Conservation (phyloP, 1,140 invertebrate species). For the Panulirus ornatus region DNA sequence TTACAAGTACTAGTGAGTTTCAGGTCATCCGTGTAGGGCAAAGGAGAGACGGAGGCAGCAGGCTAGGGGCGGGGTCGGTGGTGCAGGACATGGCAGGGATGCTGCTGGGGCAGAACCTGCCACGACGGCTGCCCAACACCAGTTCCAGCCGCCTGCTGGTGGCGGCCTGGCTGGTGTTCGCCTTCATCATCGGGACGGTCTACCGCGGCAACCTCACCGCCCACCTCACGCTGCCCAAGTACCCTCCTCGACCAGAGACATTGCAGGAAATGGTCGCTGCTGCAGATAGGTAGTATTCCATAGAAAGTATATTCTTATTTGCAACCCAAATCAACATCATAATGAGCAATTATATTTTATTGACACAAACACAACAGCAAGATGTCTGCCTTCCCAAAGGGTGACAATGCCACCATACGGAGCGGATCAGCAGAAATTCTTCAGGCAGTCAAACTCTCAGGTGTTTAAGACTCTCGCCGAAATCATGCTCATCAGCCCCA, state of each 20-base stretch:
- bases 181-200: conserved; percentile 38
- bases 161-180: conserved; percentile 50
- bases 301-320: no score
- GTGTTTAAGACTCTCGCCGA: not conserved
- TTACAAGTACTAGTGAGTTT: no score
- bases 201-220: conserved; percentile 58
- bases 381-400: not conserved
- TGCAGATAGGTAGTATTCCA: conserved; percentile 18
- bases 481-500: not conserved
- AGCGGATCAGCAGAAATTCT: not conserved
- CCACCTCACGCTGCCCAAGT: conserved; percentile 54
- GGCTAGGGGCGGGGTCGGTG: no score
- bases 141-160: not conserved
- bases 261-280: conserved; percentile 32
- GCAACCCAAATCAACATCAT: no score
- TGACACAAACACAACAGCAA: no score
- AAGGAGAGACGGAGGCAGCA: no score
- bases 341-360: no score
- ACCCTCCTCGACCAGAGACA: conserved; percentile 38
- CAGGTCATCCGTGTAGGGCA: no score
- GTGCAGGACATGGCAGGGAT: no score
- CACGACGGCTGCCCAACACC: no score
- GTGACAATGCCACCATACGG: conserved; percentile 30
- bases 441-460: not conserved
- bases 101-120: no score